Evolutionary conservation across 1,140 invertebrate species (phyloP).

Genomic region (Aphaenogaster floridana): DNA sequence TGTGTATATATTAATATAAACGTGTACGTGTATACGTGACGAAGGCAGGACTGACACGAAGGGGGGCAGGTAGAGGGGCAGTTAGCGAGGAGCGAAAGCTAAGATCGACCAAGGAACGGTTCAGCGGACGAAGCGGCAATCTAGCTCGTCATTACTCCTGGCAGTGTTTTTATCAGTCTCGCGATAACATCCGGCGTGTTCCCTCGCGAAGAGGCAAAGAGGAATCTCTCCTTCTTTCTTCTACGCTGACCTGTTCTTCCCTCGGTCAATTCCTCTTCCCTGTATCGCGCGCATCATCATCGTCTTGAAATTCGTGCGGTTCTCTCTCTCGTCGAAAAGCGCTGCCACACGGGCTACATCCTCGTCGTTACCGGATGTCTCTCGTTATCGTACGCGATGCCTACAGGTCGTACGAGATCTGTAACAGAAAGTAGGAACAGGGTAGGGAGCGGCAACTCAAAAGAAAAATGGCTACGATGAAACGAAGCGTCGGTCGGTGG

Average conservation of each 20-base stretch:
- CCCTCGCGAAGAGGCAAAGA: constrained; percentile 28
- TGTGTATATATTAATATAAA: constrained; percentile 34
- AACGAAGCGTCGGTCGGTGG: constrained; percentile 41
- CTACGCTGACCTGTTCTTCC: constrained; percentile 38
- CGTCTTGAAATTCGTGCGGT: constrained; percentile 25
- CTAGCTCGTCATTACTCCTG: constrained; percentile 67
- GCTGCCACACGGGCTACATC: constrained; percentile 67
- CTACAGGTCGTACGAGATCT: constrained; percentile 76
- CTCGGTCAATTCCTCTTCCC: constrained; percentile 31
- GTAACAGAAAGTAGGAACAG: constrained; percentile 85
- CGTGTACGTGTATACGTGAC: constrained; percentile 11
- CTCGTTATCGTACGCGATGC: constrained; percentile 58
- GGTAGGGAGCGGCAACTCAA: constrained; percentile 84
- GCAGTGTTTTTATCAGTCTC: constrained; percentile 66
- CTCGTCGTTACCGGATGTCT: constrained; percentile 53
- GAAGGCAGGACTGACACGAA: constrained; percentile 21
- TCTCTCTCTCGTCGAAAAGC: constrained; percentile 43
- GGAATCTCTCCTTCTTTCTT: constrained; percentile 32
- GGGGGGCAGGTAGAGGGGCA: constrained; percentile 1
- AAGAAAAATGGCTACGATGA: constrained; percentile 76
- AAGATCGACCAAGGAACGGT: constrained; percentile 58
- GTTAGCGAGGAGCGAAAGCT: constrained; percentile 35
- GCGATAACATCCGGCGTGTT: constrained; percentile 60
- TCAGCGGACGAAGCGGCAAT: constrained; percentile 54
- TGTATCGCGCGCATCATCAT: constrained; percentile 64